A percentile compares a stretch with the other conserved stretches of the same genome.
phyloP scores from a whole-genome alignment of 2,888 invertebrate species.

The Agriopis aurantiaria region DNA sequence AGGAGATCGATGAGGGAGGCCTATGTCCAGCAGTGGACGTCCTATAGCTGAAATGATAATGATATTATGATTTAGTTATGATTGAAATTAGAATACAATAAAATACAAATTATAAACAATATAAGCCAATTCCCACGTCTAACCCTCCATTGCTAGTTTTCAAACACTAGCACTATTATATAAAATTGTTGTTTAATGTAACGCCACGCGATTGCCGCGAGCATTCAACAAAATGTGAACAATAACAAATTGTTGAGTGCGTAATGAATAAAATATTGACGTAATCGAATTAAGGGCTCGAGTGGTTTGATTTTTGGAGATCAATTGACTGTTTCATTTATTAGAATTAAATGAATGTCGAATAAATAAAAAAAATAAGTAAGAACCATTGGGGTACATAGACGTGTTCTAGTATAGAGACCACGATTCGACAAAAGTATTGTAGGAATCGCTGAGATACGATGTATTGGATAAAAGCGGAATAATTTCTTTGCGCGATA shows the following conservation, averaged over 20 bases:
- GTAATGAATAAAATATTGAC: conserved; percentile 78
- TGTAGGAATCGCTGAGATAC: no score
- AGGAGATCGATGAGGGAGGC: no score
- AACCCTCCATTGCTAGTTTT: conserved; percentile 64
- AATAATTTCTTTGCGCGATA: no score
- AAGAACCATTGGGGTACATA: no score
- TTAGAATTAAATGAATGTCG: background rate
- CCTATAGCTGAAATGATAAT: no score
- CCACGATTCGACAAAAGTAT: no score
- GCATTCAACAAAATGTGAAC: conserved; percentile 64
- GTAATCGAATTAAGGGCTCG: conserved; percentile 41
- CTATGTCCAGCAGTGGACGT: no score
- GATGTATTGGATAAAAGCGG: no score
- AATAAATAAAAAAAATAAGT: background rate
- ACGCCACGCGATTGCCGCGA: conserved; percentile 78
- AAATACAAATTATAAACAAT: background rate
- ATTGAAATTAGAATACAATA: no score
- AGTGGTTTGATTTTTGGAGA: conserved; percentile 52
- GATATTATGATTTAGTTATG: no score
- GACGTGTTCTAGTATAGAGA: no score
- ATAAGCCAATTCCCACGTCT: conserved; percentile 42
- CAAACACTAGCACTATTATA: conserved; percentile 62
- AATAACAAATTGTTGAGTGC: conserved; percentile 64
- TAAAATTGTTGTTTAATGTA: conserved; percentile 66
- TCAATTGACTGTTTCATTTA: conserved; percentile 32